These are phyloP conservation scores for Turritopsis dohrnii DNA, from an alignment of 30 jellyfish, hydroid and myxozoan genomes.

Conservation along the genomic window DNA sequence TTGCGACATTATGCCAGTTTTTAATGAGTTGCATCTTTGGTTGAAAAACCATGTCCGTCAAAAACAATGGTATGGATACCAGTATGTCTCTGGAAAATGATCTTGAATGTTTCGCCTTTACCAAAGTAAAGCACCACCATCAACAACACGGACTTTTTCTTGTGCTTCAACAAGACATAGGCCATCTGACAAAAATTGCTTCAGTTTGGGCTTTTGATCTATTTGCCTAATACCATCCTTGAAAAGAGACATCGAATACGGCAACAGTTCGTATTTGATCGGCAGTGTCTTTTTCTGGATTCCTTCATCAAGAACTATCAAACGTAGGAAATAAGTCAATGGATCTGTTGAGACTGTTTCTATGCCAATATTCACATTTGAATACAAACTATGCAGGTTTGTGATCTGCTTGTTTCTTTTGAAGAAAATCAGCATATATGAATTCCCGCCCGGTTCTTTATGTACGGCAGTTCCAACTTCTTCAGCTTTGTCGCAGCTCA, in stretches of 20 bases:
- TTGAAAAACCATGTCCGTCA: slow-evolving; percentile 10
- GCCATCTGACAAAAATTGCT: slow-evolving; percentile 10
- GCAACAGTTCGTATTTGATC: slow-evolving; percentile 23
- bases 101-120: slow-evolving; percentile 13
- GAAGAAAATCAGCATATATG: background rate
- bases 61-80: background rate
- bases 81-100: background rate
- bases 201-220: slow-evolving; percentile 34
- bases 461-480: slow-evolving; percentile 23
- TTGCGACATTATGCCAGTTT: too few species aligned
- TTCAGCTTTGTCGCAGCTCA: slow-evolving; percentile 29
- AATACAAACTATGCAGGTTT: background rate
- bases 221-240: slow-evolving; percentile 22
- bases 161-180: background rate
- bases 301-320: slow-evolving; percentile 23
- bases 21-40: slow-evolving; percentile 14
- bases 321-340: slow-evolving; percentile 36
- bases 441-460: slow-evolving; percentile 16
- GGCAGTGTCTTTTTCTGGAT: slow-evolving; percentile 22
- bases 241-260: slow-evolving; percentile 25
- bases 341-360: slow-evolving; percentile 54
- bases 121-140: slow-evolving; percentile 22
- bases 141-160: background rate
- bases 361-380: too few species aligned
- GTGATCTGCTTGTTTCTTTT: slow-evolving; percentile 24